Percentiles rank a stretch among this genome's conserved stretches.
These are phyloP conservation scores for Eucidaris tribuloides DNA, from an alignment of 35 echinoderm and acorn worm genomes.

Conservation along the genomic window DNA sequence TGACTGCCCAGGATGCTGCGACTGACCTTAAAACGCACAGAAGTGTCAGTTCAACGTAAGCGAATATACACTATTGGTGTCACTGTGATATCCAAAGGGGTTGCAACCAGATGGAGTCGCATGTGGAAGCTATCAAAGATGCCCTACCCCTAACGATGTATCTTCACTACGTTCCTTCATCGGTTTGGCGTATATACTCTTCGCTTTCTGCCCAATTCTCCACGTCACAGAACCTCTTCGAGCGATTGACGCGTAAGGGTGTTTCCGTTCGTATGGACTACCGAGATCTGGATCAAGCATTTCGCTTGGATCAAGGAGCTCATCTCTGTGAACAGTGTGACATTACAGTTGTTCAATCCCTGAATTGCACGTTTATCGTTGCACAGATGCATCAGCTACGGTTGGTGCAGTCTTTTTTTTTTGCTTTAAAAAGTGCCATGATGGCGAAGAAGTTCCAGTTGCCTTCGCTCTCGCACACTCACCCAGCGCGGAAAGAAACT, in stretches of 20 bases:
- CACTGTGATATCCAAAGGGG: constrained; percentile 20
- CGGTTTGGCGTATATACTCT: constrained; percentile 35
- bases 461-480: constrained; percentile 51
- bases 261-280: background rate
- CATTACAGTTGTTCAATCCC: constrained; percentile 29
- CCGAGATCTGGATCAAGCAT: background rate
- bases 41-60: no score
- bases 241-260: constrained; percentile 22
- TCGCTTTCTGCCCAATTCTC: constrained; percentile 52
- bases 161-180: constrained; percentile 18
- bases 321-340: constrained; percentile 4
- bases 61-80: background rate
- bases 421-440: constrained; percentile 42
- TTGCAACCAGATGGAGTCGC: constrained; percentile 8
- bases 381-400: no score
- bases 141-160: no score
- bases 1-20: background rate
- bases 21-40: constrained; percentile 30
- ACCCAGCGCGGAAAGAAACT: constrained; percentile 26
- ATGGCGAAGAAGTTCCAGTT: constrained; percentile 41
- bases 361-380: constrained; percentile 8
- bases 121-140: no score
- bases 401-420: constrained; percentile 53
- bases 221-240: constrained; percentile 41
- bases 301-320: background rate